A percentile compares a stretch with the other conserved stretches of the same genome.
phyloP scores from a whole-genome alignment of 2,888 invertebrate genomes.

The Mythimna loreyi region DNA sequence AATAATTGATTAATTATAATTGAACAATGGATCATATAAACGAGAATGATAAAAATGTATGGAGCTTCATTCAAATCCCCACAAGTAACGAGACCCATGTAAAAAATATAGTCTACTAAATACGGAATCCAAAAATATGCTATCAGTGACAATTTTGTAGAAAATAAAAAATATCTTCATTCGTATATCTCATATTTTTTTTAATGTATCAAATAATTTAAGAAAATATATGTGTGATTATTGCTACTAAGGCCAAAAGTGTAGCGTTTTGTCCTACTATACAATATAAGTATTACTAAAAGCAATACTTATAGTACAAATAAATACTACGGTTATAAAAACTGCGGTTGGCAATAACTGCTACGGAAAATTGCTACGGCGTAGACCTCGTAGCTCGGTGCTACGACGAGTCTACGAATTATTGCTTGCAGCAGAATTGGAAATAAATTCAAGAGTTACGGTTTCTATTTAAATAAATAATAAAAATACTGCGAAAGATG shows the following conservation, averaged over 20 bases:
- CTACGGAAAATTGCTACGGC: slow-evolving; percentile 48
- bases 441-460: neutral
- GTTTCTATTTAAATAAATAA: neutral
- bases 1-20: too few relatives aligned
- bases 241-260: too few relatives aligned
- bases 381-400: slow-evolving; percentile 42
- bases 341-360: neutral
- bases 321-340: neutral
- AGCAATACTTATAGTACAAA: slow-evolving; percentile 1
- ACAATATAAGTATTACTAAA: neutral
- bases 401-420: slow-evolving; percentile 7
- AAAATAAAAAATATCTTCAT: too few relatives aligned
- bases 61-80: too few relatives aligned
- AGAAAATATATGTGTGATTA: neutral
- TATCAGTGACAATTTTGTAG: too few relatives aligned
- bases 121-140: too few relatives aligned
- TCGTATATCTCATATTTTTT: neutral
- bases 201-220: neutral
- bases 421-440: slow-evolving; percentile 2
- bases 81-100: too few relatives aligned
- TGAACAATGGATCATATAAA: neutral
- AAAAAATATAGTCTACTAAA: too few relatives aligned
- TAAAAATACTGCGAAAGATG: neutral
- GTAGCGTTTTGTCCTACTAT: neutral
- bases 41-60: too few relatives aligned